Base-by-base conservation (phyloP, 1,140 invertebrate genomes). In the Trichonephila clavipes region DNA sequence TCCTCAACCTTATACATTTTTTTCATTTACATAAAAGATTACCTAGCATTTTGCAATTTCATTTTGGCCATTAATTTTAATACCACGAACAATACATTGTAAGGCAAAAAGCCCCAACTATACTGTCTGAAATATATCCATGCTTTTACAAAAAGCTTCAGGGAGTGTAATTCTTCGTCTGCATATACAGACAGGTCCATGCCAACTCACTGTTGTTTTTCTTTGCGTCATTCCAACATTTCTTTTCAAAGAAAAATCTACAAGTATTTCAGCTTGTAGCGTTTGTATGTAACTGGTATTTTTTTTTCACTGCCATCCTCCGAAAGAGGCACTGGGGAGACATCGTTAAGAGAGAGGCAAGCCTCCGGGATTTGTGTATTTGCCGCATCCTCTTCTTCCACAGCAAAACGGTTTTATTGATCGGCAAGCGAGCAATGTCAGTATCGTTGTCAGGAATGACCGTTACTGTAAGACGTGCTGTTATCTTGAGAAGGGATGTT, bases 401-500 rank as follows among this genome's bases (percentile, higher is more conserved):
- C 59, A 40, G 28, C 34, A 88, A 88, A 88, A 64, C 86, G 86
- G 86, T 88, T 88, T 64, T 88, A 88, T 88, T 88, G 86, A 88
- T 88, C 86, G 86, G 16, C 34, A 16, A 77, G 72, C 72, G 3
- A 40, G 72, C 82, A 59, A 83, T 83, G 82, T 59, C 86, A 21
- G 86, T 64, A 88, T 88, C 86, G 86, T 64, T 88, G 86, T 64
- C 62, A 58, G 21, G 86, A 88, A 88, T 88, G 85, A 61, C 61
- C 85, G 58, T 62, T 64, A 88, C 85, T 61, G 85, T 61, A 77
- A 77, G 72, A 77, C 72, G 72, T 77, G 72, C 72, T 77, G 72
- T 77, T 77, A 77, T 77, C 72, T 77, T 77, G 72, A 77, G 72
- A 28, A 77, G 28, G 28, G 72, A 77, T 77, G 72, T 77, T 77